These are phyloP conservation scores for Tanytarsus gracilentus DNA, from an alignment of 2,888 invertebrate species.

Conservation along the genomic window DNA sequence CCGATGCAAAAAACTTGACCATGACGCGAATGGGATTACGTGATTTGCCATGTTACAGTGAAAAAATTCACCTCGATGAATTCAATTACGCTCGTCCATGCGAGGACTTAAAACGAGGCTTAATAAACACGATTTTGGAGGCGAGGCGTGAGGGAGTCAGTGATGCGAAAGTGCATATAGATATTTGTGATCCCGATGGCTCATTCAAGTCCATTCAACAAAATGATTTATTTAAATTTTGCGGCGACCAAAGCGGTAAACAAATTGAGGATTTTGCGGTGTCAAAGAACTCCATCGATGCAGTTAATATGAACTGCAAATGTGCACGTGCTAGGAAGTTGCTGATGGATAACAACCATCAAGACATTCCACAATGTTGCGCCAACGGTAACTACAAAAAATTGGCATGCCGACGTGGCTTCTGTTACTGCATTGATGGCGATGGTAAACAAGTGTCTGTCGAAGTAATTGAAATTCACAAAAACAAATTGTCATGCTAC, in stretches of 20 bases:
- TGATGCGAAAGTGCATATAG: slow-evolving; percentile 37
- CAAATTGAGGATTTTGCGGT: slow-evolving; percentile 48
- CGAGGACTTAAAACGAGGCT: slow-evolving; percentile 38
- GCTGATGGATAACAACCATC: slow-evolving; percentile 41
- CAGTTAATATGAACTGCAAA: slow-evolving; percentile 51
- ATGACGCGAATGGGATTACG: slow-evolving; percentile 35
- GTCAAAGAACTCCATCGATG: slow-evolving; percentile 40
- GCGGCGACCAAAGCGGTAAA: slow-evolving; percentile 49
- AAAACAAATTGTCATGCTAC: slow-evolving; percentile 16
- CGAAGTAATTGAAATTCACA: slow-evolving; percentile 33
- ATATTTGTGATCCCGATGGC: slow-evolving; percentile 48
- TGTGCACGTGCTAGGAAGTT: slow-evolving; percentile 50
- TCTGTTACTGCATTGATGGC: slow-evolving; percentile 54
- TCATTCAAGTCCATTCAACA: slow-evolving; percentile 44
- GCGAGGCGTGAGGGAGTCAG: slow-evolving; percentile 37
- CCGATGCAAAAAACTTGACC: slow-evolving; percentile 36
- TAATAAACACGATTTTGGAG: slow-evolving; percentile 36
- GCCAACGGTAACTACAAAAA: slow-evolving; percentile 54
- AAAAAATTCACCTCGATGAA: slow-evolving; percentile 37
- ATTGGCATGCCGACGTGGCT: slow-evolving; percentile 51
- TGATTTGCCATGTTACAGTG: slow-evolving; percentile 44
- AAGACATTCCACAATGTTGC: slow-evolving; percentile 50
- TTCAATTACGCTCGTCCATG: slow-evolving; percentile 42
- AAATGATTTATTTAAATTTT: slow-evolving; percentile 44
- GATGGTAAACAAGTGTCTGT: slow-evolving; percentile 49